Evolutionary conservation across 53 echinoderm and acorn worm species (phyloP), one percentile per base, ranked within the genome.

Genomic region (Apostichopus leukothele): DNA sequence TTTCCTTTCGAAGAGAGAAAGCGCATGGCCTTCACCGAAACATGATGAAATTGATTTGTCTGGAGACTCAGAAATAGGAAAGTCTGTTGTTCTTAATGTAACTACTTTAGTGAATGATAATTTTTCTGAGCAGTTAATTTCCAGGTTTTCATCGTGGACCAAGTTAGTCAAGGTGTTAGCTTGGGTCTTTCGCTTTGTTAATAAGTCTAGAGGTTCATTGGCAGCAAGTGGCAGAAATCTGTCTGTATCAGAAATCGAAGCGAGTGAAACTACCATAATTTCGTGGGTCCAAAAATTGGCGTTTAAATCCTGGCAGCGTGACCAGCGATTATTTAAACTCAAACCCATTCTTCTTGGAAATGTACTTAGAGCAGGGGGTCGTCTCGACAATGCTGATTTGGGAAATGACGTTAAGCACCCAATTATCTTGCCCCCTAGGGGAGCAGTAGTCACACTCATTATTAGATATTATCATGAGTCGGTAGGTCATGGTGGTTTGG

Each of bases 181-280:
- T 22, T 86, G 86, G 86, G n/a, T 86, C 25, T 51, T 86, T 63
- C 86, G 86, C 23, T 86, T 68, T 14, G 23, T 86, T 63, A 51
- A 20, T 86, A 67, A 63, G 86, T 86, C 67, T 63, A 86, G 86
- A 86, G 21, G 23, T 86, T 3, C 14, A 67, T 63, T 26, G 7
- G 25, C 67, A 26, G n/a, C 25, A n/a, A 63, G 67, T 67, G n/a
- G 86, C 86, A 86, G 67, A 63, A 86, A 86, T 86, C 25, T 25
- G 25, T 25, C 25, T 25, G 25, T 25, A 83, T 83, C 83, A 53
- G 83, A 83, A 59, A 53, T 83, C 19, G 55, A 53, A 6, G 83
- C 9, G n/a, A 59, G 83, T 83, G 83, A 83, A 54, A 83, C 81
- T 81, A 25, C 25, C 25, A 25, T 25, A 25, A 68, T 25, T 25